Evolutionary conservation across 1,140 invertebrate genomes (phyloP).

Genomic region (Sarcophaga peregrina): DNA sequence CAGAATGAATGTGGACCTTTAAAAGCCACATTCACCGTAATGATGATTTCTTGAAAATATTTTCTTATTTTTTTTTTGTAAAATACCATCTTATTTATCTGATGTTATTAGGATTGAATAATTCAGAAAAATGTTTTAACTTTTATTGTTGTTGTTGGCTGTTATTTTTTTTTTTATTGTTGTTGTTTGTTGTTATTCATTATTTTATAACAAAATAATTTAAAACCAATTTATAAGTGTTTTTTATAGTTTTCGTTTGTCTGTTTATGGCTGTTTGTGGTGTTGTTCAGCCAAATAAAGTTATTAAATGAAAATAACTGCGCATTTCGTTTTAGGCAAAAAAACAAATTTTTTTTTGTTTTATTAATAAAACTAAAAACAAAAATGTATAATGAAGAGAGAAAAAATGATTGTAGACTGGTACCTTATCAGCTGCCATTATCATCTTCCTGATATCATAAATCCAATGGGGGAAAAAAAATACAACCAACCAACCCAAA

Average conservation of each 20-base stretch:
- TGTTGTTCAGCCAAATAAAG: not conserved
- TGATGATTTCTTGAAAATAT: too few species aligned
- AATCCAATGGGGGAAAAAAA: not conserved
- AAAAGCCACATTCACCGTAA: too few species aligned
- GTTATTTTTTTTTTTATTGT: too few species aligned
- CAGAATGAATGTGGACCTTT: too few species aligned
- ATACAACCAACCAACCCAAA: slow-evolving; percentile 1
- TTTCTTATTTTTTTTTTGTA: too few species aligned
- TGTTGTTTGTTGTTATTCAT: too few species aligned
- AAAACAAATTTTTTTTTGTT: not conserved
- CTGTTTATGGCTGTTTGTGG: not conserved
- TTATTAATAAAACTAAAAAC: too few species aligned
- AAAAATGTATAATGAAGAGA: not conserved
- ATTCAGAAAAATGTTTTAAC: too few species aligned
- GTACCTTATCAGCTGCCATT: not conserved
- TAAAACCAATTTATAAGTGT: not conserved
- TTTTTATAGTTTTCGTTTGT: too few species aligned
- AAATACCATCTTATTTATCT: too few species aligned
- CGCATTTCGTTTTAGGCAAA: not conserved
- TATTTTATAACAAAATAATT: not conserved
- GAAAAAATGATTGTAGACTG: not conserved
- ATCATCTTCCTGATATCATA: slow-evolving; percentile 27
- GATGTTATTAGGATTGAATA: too few species aligned
- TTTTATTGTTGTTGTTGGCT: too few species aligned
- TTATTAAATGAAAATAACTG: slow-evolving; percentile 7